Evolutionary conservation across 1,140 invertebrate genomes (phyloP), one percentile per base, ranked within the genome.

Genomic region (Nomia melanderi): DNA sequence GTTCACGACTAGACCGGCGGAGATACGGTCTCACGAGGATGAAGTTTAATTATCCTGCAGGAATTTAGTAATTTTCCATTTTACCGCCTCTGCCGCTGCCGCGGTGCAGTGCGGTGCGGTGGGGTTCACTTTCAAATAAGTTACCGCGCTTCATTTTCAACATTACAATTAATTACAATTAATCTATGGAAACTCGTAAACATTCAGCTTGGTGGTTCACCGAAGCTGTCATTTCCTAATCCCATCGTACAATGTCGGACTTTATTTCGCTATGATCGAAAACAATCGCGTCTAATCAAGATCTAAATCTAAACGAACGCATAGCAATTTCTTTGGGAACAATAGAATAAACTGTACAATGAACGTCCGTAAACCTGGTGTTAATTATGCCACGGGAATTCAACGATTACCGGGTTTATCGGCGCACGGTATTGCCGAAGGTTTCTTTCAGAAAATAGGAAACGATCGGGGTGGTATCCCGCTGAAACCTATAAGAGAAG

Each of bases 311-410:
- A n/a, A n/a, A n/a, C n/a, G n/a, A n/a, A n/a, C n/a, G n/a, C n/a
- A n/a, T n/a, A n/a, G n/a, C n/a, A n/a, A n/a, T n/a, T n/a, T n/a
- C n/a, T n/a, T n/a, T n/a, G n/a, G n/a, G n/a, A n/a, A n/a, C n/a
- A n/a, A n/a, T n/a, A n/a, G n/a, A n/a, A n/a, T n/a, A n/a, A n/a
- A n/a, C n/a, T n/a, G n/a, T n/a, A n/a, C n/a, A n/a, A n/a, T n/a
- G n/a, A n/a, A n/a, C n/a, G n/a, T n/a, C n/a, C n/a, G n/a, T n/a
- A n/a, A n/a, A n/a, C n/a, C n/a, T n/a, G n/a, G 54, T 78, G n/a
- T 82, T 83, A 83, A 83, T 82, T 83, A 82, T 83, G 65, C 64
- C 76, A 33, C 64, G 77, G 81, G 81, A 83, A 83, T 83, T 67
- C 81, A 50, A 69, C 81, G 82, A 82, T 82, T 63, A n/a, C 64